Percentiles rank a stretch among this genome's conserved stretches.
Evolutionary conservation across 2,888 invertebrate genomes (phyloP).

Genomic region (Meta bourneti): DNA sequence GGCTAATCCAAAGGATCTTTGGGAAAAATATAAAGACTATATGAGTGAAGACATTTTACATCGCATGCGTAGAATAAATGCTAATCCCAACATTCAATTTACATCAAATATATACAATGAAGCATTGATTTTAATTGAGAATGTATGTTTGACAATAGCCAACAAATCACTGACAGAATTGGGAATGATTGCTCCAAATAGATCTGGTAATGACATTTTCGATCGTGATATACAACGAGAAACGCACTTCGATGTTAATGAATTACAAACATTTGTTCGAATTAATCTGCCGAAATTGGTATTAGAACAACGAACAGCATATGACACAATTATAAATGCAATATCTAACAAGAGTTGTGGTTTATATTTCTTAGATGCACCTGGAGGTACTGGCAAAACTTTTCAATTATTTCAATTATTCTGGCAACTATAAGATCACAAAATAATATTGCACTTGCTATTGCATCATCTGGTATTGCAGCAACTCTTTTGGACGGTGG

Average conservation of each 20-base stretch:
- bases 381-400: constrained; percentile 82
- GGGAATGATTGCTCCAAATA: constrained; percentile 39
- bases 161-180: constrained; percentile 39
- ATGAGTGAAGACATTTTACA: constrained; percentile 32
- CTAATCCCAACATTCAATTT: no score
- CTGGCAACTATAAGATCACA: constrained; percentile 74
- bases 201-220: constrained; percentile 26
- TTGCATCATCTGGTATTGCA: no score
- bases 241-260: no score
- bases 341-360: neutral
- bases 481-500: no score
- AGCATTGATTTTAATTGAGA: constrained; percentile 20
- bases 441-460: constrained; percentile 77
- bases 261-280: no score
- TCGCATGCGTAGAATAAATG: constrained; percentile 11
- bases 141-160: constrained; percentile 42
- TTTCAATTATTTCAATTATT: constrained; percentile 79
- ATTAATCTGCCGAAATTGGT: no score
- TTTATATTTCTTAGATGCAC: constrained; percentile 80
- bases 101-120: constrained; percentile 29
- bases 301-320: no score
- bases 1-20: constrained; percentile 76
- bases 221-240: constrained; percentile 71
- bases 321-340: no score
- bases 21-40: constrained; percentile 74